Base-by-base conservation (phyloP, 2,888 invertebrate genomes). In the Cecidostiba fungosa region DNA sequence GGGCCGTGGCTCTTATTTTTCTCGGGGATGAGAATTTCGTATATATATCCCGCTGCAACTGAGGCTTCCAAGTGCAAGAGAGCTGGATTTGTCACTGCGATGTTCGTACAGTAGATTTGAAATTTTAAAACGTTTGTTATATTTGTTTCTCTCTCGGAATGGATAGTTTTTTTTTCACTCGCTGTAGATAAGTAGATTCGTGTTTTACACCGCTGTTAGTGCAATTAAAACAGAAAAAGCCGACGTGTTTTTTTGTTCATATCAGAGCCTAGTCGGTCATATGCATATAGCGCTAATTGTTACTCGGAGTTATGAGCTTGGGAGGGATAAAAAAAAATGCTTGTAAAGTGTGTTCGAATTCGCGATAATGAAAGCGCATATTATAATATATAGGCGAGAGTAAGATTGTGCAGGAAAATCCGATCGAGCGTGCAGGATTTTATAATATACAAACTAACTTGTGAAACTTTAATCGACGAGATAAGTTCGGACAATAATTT, bases 11-110 rank as follows among this genome's bases (percentile, higher is more conserved):
- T 62, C 50, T 10, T 74, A n/a, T 80, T 78, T 81, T 85, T 54
- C 5, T 19, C 39, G 74, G 74, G 84, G 79, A 79, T 84, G 79
- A 84, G 74, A 84, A 74, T 84, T 47, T 84, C 43, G 39, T 43
- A n/a, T n/a, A n/a, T n/a, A 10, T 32, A 73, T 32, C 14, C 39
- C 72, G 36, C 43, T n/a, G 62, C 62, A 14, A 29, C 12, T 29
- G 8, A n/a, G n/a, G n/a, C n/a, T n/a, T 62, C 26, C 80, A 26
- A 66, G 43, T 19, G 54, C n/a, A 32, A 70, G 16, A n/a, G 14
- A 26, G 74, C 23, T 23, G 32, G 19, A 29, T 74, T 72, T 36
- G 29, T 72, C 43, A 14, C 19, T 62, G 29, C 62, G 26, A 26
- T 62, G 26, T 26, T 43, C 26, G 36, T 19, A 16, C 19, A 39